phyloP scores from a whole-genome alignment of 2,797 vertebrate species.

The Typhlichthys subterraneus region DNA sequence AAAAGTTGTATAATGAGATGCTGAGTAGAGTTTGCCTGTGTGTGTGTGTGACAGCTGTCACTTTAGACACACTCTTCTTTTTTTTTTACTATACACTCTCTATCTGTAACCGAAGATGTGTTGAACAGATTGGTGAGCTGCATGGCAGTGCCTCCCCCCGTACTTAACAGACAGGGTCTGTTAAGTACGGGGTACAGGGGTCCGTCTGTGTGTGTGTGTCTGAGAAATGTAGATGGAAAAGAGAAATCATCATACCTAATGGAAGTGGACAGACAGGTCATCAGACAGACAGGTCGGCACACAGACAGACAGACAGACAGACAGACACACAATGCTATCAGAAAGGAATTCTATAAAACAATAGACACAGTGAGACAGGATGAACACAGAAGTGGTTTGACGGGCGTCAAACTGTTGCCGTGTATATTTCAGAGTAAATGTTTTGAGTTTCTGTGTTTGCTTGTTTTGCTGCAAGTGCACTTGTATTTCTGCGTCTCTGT shows the following conservation, averaged over 20 bases:
- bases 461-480: not conserved
- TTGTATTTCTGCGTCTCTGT: too few relatives aligned
- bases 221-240: slow-evolving; percentile 1
- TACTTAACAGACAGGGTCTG: slow-evolving; percentile 28
- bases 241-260: not conserved
- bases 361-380: not conserved
- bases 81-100: not conserved
- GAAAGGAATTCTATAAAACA: too few relatives aligned
- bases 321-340: not conserved
- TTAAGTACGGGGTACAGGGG: too few relatives aligned
- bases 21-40: not conserved
- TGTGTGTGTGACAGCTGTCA: not conserved
- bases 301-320: slow-evolving; percentile 20
- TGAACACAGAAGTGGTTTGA: not conserved
- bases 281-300: slow-evolving; percentile 27
- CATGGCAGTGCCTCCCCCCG: slow-evolving; percentile 40
- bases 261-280: not conserved
- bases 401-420: too few relatives aligned
- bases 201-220: slow-evolving; percentile 24
- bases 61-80: not conserved
- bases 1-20: not conserved
- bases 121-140: slow-evolving; percentile 50
- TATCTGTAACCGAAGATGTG: slow-evolving; percentile 5
- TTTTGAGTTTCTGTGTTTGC: too few relatives aligned
- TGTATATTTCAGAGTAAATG: not conserved